These are phyloP conservation scores for Drosophila azteca DNA, from an alignment of 1,140 invertebrate genomes.

Conservation along the genomic window DNA sequence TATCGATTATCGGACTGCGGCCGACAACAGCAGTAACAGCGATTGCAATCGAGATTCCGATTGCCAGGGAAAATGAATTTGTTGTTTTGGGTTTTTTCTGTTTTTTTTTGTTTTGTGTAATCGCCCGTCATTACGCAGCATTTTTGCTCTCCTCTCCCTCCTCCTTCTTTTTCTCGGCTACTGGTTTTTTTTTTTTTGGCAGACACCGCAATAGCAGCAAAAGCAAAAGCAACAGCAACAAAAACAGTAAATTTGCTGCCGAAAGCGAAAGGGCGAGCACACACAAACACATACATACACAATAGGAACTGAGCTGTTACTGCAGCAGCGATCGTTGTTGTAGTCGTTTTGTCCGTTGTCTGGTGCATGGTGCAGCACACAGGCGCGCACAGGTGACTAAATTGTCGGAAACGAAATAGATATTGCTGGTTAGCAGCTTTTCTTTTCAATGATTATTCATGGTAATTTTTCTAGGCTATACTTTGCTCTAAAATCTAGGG, in stretches of 20 bases:
- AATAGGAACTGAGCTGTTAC: conserved; percentile 62
- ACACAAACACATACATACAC: conserved; percentile 6
- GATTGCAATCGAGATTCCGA: conserved; percentile 38
- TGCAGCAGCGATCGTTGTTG: conserved; percentile 45
- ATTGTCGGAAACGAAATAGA: conserved; percentile 6
- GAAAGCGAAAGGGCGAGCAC: conserved; percentile 73
- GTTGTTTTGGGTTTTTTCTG: conserved; percentile 2
- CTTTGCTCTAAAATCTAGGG: no score
- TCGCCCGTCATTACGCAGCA: conserved; percentile 51
- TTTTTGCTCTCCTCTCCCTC: conserved; percentile 7
- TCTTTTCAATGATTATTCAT: no score
- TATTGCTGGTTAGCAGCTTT: background rate
- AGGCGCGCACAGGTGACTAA: conserved; percentile 20
- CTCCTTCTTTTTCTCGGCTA: background rate
- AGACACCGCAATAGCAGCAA: conserved; percentile 7
- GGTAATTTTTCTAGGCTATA: no score
- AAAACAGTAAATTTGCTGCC: conserved; percentile 53
- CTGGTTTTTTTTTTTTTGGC: conserved; percentile 29
- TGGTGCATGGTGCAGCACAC: background rate
- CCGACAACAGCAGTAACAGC: conserved; percentile 17
- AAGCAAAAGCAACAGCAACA: conserved; percentile 37
- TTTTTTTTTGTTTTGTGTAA: conserved; percentile 37
- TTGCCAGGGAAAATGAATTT: conserved; percentile 47
- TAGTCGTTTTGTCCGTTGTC: conserved; percentile 19
- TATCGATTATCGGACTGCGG: conserved; percentile 49